Conservation (phyloP, 2,888 invertebrate species). For the Itoplectis maculator region DNA sequence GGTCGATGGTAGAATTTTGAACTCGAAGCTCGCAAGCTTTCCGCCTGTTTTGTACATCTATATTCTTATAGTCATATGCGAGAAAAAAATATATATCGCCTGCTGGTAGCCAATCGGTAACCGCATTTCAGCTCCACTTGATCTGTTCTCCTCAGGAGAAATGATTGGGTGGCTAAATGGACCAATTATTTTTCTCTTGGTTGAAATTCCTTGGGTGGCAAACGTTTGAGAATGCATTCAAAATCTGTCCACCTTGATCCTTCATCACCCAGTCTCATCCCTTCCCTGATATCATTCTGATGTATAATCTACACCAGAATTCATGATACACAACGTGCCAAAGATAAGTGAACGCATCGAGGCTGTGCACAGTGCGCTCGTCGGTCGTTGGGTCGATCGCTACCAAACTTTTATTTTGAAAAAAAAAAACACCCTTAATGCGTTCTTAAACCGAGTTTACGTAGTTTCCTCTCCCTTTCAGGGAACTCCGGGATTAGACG, state of each 20-base stretch:
- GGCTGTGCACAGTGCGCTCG: slow-evolving; percentile 72
- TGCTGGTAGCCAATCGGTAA: background rate
- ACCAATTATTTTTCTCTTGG: too few species aligned
- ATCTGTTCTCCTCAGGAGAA: too few species aligned
- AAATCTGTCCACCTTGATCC: slow-evolving; percentile 50
- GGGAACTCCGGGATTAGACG: slow-evolving; percentile 97
- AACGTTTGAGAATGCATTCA: slow-evolving; percentile 64
- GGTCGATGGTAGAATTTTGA: background rate
- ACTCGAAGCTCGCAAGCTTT: background rate
- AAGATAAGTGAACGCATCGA: slow-evolving; percentile 64
- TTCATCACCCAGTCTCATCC: slow-evolving; percentile 13
- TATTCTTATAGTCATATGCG: background rate
- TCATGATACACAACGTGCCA: slow-evolving; percentile 64
- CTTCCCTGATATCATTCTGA: slow-evolving; percentile 20
- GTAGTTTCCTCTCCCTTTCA: slow-evolving; percentile 88
- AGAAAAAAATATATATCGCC: background rate
- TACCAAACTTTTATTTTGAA: slow-evolving; percentile 55
- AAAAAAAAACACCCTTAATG: slow-evolving; percentile 56
- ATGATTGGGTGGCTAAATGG: too few species aligned
- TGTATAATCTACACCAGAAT: slow-evolving; percentile 19
- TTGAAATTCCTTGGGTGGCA: slow-evolving; percentile 16
- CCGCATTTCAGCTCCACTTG: background rate
- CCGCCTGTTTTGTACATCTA: background rate
- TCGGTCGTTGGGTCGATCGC: slow-evolving; percentile 70
- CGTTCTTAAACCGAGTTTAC: slow-evolving; percentile 77